These are phyloP conservation scores for Tinea semifulvella DNA, from an alignment of 2,888 invertebrate genomes.

Conservation along the genomic window DNA sequence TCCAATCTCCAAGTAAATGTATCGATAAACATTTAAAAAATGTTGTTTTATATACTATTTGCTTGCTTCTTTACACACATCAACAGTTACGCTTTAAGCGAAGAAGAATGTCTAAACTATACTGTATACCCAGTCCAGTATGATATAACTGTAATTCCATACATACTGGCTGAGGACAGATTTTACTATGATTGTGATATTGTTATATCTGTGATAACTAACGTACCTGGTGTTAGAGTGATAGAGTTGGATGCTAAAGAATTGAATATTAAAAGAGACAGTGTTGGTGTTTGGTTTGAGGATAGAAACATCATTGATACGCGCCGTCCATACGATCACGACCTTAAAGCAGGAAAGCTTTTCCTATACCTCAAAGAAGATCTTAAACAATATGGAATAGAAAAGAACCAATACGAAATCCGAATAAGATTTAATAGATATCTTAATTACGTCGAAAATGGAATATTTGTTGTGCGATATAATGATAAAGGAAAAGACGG, in stretches of 20 bases:
- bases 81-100: conserved; percentile 31
- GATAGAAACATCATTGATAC: conserved; percentile 36
- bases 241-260: conserved; percentile 47
- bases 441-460: conserved; percentile 31
- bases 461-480: conserved; percentile 43
- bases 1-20: conserved; percentile 9
- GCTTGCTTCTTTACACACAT: conserved; percentile 27
- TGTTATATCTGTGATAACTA: conserved; percentile 46
- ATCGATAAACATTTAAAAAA: conserved; percentile 18
- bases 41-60: conserved; percentile 19
- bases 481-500: conserved; percentile 30
- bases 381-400: conserved; percentile 32
- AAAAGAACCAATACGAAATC: conserved; percentile 36
- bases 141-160: conserved; percentile 43
- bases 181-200: conserved; percentile 48
- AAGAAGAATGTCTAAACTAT: conserved; percentile 55
- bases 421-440: conserved; percentile 38
- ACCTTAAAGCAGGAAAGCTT: conserved; percentile 34
- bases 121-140: conserved; percentile 58
- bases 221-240: conserved; percentile 37
- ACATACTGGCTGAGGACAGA: conserved; percentile 29
- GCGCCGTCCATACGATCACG: conserved; percentile 39
- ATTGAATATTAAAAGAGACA: conserved; percentile 32
- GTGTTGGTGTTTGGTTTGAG: conserved; percentile 36
- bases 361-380: conserved; percentile 42